Conservation (phyloP, 2,797 vertebrate genomes). For the Zenarchopterus dispar region DNA sequence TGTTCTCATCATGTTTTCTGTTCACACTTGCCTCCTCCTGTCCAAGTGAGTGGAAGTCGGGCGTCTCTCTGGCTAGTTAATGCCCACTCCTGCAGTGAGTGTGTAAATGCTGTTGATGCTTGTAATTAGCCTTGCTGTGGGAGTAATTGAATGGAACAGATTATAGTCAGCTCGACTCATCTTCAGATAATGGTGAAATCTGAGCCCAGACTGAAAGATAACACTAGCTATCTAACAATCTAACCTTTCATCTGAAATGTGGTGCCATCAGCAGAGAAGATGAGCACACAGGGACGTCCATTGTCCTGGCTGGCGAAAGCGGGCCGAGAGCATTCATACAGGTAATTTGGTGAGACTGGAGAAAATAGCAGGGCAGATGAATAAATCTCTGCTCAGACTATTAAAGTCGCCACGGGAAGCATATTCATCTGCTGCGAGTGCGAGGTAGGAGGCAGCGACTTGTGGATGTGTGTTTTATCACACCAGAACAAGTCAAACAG, state of each 20-base stretch:
- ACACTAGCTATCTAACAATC: constrained; percentile 12
- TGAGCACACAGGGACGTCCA: constrained; percentile 9
- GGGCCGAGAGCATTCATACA: constrained; percentile 14
- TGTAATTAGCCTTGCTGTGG: constrained; percentile 57
- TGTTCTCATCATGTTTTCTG: constrained; percentile 18
- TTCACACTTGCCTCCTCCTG: constrained; percentile 36
- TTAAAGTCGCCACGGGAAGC: constrained; percentile 23
- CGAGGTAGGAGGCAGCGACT: not conserved
- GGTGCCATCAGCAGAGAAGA: constrained; percentile 4
- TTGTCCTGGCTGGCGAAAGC: constrained; percentile 7
- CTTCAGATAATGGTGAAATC: constrained; percentile 44
- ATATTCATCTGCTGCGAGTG: constrained; percentile 11
- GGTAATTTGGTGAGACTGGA: constrained; percentile 31
- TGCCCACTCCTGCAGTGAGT: constrained; percentile 55
- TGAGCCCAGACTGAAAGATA: constrained; percentile 19
- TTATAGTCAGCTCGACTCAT: constrained; percentile 33
- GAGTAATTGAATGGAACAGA: constrained; percentile 65
- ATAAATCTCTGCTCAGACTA: constrained; percentile 3
- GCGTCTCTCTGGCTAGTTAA: constrained; percentile 33
- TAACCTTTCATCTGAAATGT: constrained; percentile 15
- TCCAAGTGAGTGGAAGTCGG: constrained; percentile 12
- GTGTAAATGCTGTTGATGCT: constrained; percentile 59
- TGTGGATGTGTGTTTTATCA: too few species aligned
- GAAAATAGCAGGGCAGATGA: constrained; percentile 6
- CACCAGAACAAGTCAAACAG: constrained; percentile 4